Evolutionary conservation across 2,797 vertebrate species (phyloP).

Genomic region (Manis crassicaudata): DNA sequence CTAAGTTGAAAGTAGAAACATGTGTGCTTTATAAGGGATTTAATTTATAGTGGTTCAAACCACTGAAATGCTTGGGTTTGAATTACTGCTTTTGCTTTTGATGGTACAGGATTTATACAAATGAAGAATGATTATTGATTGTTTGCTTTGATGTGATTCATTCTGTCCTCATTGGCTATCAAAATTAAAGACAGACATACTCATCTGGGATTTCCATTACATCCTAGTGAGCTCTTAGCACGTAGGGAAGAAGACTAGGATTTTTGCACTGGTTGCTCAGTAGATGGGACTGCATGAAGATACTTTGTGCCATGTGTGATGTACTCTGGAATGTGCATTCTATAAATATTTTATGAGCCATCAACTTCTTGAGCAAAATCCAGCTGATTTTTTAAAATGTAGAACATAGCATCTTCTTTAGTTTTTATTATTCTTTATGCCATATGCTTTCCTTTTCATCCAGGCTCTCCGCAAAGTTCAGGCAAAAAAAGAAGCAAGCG

Average conservation of each 20-base stretch:
- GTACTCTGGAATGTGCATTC: background rate
- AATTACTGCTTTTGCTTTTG: background rate
- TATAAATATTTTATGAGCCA: constrained; percentile 30
- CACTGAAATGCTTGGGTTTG: background rate
- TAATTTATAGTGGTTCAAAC: background rate
- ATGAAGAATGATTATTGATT: background rate
- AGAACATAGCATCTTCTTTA: background rate
- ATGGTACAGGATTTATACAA: background rate
- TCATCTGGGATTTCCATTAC: background rate
- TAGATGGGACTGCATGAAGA: background rate
- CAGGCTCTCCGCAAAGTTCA: constrained; percentile 18
- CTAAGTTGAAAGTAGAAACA: background rate
- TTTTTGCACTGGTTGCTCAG: background rate
- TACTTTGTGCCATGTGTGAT: background rate
- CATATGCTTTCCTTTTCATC: constrained; percentile 32
- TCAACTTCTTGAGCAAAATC: background rate
- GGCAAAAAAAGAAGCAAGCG: background rate
- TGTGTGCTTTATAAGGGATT: background rate
- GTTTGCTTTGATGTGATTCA: background rate
- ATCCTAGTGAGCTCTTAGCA: background rate
- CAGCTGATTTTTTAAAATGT: background rate
- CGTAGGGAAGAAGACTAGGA: background rate
- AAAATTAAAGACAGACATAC: rapidly evolving
- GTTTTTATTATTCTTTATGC: background rate
- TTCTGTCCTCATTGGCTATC: background rate